A percentile compares a stretch with the other conserved stretches of the same genome.
Conservation (phyloP, 2,113 vertebrate genomes). For the Glareola pratincola region DNA sequence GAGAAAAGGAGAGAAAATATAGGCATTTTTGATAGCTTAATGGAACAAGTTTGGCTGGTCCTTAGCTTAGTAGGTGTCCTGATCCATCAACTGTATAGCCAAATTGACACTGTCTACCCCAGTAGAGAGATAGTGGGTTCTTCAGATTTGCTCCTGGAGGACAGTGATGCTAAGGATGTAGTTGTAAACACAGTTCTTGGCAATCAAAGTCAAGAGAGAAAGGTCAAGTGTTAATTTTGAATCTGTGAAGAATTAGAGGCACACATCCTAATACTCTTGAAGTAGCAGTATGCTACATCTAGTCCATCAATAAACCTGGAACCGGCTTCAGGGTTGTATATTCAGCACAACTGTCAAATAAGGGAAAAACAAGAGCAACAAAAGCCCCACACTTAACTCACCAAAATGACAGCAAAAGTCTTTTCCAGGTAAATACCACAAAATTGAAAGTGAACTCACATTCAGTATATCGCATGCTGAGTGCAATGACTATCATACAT, state of each 20-base stretch:
- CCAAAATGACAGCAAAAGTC: not conserved
- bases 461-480: not conserved
- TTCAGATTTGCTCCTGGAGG: not conserved
- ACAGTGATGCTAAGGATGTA: not conserved
- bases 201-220: not conserved
- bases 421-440: not conserved
- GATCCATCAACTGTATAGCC: not conserved
- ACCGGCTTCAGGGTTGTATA: not conserved
- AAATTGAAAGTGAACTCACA: not conserved
- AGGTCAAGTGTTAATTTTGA: not conserved
- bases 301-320: not conserved
- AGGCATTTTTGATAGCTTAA: not conserved
- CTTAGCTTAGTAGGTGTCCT: not conserved
- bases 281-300: not conserved
- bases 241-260: not conserved
- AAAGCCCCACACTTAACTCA: not conserved
- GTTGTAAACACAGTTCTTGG: not conserved
- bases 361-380: not conserved
- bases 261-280: not conserved
- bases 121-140: not conserved
- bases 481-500: not conserved
- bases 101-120: not conserved
- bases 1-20: not conserved
- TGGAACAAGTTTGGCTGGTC: not conserved
- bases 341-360: not conserved